A percentile compares a stretch with the other conserved stretches of the same genome.
These are phyloP conservation scores for Sphaerodactylus townsendi DNA, from an alignment of 2,113 vertebrate species.

Conservation along the genomic window DNA sequence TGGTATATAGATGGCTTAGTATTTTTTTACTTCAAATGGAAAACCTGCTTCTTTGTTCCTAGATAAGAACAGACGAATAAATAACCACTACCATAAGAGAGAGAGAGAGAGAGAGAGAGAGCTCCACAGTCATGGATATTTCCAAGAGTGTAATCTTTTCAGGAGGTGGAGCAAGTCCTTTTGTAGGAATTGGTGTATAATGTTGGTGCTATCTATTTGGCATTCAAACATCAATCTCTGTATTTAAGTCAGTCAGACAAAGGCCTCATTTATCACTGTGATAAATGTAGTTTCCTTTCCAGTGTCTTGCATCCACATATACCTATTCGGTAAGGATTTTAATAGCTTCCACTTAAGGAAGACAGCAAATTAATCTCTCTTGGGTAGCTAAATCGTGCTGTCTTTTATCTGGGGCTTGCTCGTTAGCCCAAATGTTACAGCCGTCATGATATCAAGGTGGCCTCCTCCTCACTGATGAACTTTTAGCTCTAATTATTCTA, in stretches of 20 bases:
- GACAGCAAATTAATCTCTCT: conserved; percentile 58
- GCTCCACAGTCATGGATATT: not conserved
- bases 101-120: not conserved
- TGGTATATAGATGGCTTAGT: not conserved
- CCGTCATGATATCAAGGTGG: conserved; percentile 24
- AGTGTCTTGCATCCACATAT: not conserved
- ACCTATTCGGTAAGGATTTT: conserved; percentile 28
- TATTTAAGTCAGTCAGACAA: conserved; percentile 20
- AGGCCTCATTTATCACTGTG: conserved; percentile 28
- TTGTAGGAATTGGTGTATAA: not conserved
- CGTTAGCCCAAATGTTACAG: conserved; percentile 44
- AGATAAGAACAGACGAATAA: not conserved
- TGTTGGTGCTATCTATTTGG: conserved; percentile 4
- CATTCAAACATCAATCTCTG: conserved; percentile 18
- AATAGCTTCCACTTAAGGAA: conserved; percentile 36
- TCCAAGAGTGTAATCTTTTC: not conserved
- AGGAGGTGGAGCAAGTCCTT: not conserved
- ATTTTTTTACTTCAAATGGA: not conserved
- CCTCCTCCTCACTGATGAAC: conserved; percentile 33
- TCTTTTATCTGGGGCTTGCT: conserved; percentile 36
- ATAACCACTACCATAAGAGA: not conserved
- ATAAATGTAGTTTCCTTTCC: conserved; percentile 42
- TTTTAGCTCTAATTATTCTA: conserved; percentile 55
- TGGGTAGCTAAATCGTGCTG: conserved; percentile 41
- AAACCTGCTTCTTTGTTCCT: not conserved